A percentile compares a stretch with the other conserved stretches of the same genome.
phyloP scores from a whole-genome alignment of 2,888 invertebrate species.

The Cryptocephalus moraei region DNA sequence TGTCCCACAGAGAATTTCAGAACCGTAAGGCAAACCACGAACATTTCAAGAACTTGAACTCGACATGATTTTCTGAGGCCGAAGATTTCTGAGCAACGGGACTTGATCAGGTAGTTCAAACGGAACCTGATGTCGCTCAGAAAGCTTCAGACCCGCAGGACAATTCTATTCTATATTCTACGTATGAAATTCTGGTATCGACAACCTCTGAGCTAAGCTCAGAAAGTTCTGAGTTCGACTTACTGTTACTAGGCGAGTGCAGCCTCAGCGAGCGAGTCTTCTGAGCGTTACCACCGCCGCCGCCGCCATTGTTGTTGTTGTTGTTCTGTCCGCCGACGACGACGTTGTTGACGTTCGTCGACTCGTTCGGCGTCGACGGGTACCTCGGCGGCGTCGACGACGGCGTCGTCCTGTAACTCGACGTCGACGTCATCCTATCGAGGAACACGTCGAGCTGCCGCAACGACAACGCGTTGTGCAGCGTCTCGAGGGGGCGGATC shows the following conservation, averaged over 20 bases:
- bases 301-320: constrained; percentile 4
- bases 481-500: constrained; percentile 90
- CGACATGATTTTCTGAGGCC: no score
- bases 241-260: constrained; percentile 43
- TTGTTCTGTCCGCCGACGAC: constrained; percentile 27
- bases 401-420: constrained; percentile 62
- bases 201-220: no score
- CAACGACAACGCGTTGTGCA: constrained; percentile 92
- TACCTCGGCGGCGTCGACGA: constrained; percentile 60
- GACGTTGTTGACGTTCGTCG: constrained; percentile 29
- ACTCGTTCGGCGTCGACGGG: constrained; percentile 43
- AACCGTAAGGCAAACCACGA: no score
- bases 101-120: no score
- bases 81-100: no score
- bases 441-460: constrained; percentile 85
- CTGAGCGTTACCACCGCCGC: constrained; percentile 20
- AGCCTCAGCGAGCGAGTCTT: constrained; percentile 32
- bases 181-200: no score
- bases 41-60: no score
- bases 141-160: no score
- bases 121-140: no score
- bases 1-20: no score
- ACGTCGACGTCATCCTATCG: constrained; percentile 72
- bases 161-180: no score
- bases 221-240: no score